Conservation (phyloP, 1,140 invertebrate genomes). For the Musca vetustissima region DNA sequence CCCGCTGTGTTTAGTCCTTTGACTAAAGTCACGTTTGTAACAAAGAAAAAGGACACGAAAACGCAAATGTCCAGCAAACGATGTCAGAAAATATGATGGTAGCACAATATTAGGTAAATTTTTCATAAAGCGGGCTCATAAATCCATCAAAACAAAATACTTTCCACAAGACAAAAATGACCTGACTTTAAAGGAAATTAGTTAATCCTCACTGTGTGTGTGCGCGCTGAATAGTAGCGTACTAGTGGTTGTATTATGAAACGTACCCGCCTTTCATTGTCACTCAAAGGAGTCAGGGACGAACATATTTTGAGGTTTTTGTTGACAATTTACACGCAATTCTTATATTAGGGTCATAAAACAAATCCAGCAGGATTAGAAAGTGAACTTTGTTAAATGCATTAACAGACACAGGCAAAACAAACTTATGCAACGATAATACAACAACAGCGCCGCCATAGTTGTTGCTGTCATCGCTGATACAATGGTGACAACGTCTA, state of each 20-base stretch:
- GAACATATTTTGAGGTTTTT: constrained; percentile 17
- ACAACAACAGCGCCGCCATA: neutral
- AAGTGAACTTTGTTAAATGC: no score
- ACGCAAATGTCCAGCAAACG: constrained; percentile 7
- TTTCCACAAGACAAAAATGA: no score
- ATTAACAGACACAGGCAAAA: no score
- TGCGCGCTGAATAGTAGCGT: no score
- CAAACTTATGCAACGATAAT: neutral
- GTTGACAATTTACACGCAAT: constrained; percentile 17
- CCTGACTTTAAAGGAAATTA: no score
- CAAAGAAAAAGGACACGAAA: neutral
- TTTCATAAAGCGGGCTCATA: neutral
- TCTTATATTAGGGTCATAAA: neutral
- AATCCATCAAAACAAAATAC: no score
- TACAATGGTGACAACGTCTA: neutral
- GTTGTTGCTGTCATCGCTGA: neutral
- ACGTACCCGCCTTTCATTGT: no score
- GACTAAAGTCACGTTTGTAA: neutral
- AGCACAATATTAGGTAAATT: constrained; percentile 17
- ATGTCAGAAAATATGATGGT: constrained; percentile 12
- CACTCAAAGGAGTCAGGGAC: no score
- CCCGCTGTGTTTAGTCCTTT: neutral
- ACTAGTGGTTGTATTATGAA: no score
- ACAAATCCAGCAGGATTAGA: no score
- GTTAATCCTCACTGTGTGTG: no score